These are phyloP conservation scores for Chalcosyrphus nemorum DNA, from an alignment of 2,888 invertebrate species.

Conservation along the genomic window DNA sequence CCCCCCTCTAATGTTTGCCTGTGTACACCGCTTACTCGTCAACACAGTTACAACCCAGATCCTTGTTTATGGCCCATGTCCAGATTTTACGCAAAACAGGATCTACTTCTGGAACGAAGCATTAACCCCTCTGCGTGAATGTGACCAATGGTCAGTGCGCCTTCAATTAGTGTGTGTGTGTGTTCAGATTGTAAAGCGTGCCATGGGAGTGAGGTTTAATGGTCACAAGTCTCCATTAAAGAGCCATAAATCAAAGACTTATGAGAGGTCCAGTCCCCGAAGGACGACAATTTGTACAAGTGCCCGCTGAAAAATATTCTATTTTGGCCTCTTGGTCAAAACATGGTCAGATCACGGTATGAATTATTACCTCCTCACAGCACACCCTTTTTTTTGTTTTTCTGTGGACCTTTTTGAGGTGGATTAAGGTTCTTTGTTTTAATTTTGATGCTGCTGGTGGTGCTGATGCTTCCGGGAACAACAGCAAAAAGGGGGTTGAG, in stretches of 20 bases:
- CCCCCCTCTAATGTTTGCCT: slow-evolving; percentile 54
- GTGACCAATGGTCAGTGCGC: slow-evolving; percentile 61
- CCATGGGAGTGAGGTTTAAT: slow-evolving; percentile 66
- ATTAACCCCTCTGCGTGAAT: slow-evolving; percentile 63
- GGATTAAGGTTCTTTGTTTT: slow-evolving; percentile 51
- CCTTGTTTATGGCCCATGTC: slow-evolving; percentile 58
- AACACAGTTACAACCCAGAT: slow-evolving; percentile 69
- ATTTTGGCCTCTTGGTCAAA: slow-evolving; percentile 78
- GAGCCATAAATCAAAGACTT: slow-evolving; percentile 69
- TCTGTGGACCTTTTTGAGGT: too few relatives aligned
- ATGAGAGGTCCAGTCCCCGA: slow-evolving; percentile 45
- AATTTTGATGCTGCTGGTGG: not conserved
- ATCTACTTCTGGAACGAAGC: slow-evolving; percentile 60
- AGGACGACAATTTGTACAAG: slow-evolving; percentile 52
- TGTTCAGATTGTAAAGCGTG: slow-evolving; percentile 40
- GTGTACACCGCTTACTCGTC: slow-evolving; percentile 65
- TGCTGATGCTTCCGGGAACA: slow-evolving; percentile 10
- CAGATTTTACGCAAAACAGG: slow-evolving; percentile 49
- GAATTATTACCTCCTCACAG: slow-evolving; percentile 78
- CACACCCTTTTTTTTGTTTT: slow-evolving; percentile 56
- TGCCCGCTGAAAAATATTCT: slow-evolving; percentile 55
- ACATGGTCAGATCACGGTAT: slow-evolving; percentile 76
- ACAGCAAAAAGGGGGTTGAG: not conserved
- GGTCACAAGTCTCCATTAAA: slow-evolving; percentile 64
- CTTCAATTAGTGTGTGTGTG: slow-evolving; percentile 61